Evolutionary conservation across 2,113 vertebrate species (phyloP).

Genomic region (Pseudorasbora parva): DNA sequence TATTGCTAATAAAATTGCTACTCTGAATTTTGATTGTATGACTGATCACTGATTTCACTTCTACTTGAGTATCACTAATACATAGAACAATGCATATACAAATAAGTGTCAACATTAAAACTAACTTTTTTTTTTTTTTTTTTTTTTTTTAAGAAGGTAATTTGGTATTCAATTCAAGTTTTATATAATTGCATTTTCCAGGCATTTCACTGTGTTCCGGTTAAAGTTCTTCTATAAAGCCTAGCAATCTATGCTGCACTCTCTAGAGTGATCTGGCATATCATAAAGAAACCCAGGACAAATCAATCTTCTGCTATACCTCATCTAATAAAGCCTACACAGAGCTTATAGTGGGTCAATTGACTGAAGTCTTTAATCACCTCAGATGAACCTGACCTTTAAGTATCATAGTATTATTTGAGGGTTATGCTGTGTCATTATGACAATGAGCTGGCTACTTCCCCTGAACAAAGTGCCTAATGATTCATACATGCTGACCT

Average conservation of each 20-base stretch:
- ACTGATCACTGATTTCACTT: neutral
- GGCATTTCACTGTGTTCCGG: too few species aligned
- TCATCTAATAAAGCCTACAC: slow-evolving; percentile 46
- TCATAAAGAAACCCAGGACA: slow-evolving; percentile 29
- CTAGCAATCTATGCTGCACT: neutral
- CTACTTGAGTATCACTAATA: neutral
- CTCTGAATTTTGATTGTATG: too few species aligned
- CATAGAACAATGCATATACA: neutral
- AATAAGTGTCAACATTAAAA: neutral
- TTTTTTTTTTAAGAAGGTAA: neutral
- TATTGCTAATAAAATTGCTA: too few species aligned
- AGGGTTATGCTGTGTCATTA: slow-evolving; percentile 25
- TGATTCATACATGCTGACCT: slow-evolving; percentile 68
- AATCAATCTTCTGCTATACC: slow-evolving; percentile 36
- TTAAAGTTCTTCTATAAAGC: neutral
- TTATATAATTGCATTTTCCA: slow-evolving; percentile 25
- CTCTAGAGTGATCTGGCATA: slow-evolving; percentile 39
- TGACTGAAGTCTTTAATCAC: slow-evolving; percentile 69
- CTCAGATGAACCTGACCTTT: slow-evolving; percentile 67
- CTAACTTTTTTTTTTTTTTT: too few species aligned
- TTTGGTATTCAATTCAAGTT: neutral
- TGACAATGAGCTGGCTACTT: slow-evolving; percentile 58
- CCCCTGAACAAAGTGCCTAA: slow-evolving; percentile 64
- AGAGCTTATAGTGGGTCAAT: slow-evolving; percentile 57
- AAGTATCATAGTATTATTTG: slow-evolving; percentile 47